A percentile compares a stretch with the other conserved stretches of the same genome.
phyloP scores from a whole-genome alignment of 2,113 vertebrate species.

The Dromiciops gliroides region DNA sequence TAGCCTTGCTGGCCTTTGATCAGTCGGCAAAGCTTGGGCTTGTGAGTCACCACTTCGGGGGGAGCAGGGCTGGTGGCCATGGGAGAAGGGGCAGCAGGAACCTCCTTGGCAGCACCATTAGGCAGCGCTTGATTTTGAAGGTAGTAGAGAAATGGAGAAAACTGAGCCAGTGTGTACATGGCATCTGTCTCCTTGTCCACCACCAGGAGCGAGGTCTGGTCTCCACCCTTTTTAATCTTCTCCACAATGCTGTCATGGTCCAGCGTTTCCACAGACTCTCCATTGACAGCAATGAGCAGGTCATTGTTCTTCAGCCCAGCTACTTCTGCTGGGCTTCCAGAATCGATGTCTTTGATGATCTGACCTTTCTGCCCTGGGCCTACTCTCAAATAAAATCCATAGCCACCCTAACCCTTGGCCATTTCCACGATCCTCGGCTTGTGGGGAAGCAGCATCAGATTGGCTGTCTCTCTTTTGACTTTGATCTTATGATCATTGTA shows the following conservation, averaged over 20 bases:
- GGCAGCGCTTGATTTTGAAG: slow-evolving; percentile 79
- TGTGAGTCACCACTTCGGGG: slow-evolving; percentile 73
- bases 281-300: slow-evolving; percentile 91
- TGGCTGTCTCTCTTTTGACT: slow-evolving; percentile 84
- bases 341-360: slow-evolving; percentile 88
- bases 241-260: slow-evolving; percentile 90
- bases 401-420: slow-evolving; percentile 86
- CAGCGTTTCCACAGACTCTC: slow-evolving; percentile 83
- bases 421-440: slow-evolving; percentile 87
- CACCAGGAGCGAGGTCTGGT: slow-evolving; percentile 88
- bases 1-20: slow-evolving; percentile 87
- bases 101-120: slow-evolving; percentile 54
- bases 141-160: slow-evolving; percentile 90
- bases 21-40: slow-evolving; percentile 92
- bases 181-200: slow-evolving; percentile 88
- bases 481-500: slow-evolving; percentile 82
- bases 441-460: slow-evolving; percentile 85
- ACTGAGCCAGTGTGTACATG: slow-evolving; percentile 89
- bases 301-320: slow-evolving; percentile 89
- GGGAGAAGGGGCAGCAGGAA: slow-evolving; percentile 3
- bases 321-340: slow-evolving; percentile 88
- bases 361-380: slow-evolving; percentile 85
- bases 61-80: slow-evolving; percentile 3
- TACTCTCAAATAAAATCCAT: slow-evolving; percentile 90
- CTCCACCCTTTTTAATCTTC: slow-evolving; percentile 86